Conservation (phyloP, 2,797 vertebrate species). For the Neosilurus hyrtlii region DNA sequence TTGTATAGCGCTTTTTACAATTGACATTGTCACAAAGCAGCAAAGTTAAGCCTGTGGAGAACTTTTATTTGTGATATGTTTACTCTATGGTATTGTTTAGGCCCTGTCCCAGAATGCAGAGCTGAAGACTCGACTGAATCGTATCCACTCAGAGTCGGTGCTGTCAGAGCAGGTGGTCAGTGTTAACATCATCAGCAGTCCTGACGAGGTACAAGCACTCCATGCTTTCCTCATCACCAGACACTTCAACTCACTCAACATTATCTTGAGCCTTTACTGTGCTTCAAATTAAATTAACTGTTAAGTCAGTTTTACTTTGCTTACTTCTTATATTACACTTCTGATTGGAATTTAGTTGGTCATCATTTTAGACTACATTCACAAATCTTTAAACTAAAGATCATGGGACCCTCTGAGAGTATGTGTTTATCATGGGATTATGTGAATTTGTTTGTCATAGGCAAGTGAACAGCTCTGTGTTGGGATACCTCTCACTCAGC, state of each 20-base stretch:
- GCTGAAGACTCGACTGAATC: slow-evolving; percentile 92
- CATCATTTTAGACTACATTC: background rate
- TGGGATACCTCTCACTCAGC: slow-evolving; percentile 91
- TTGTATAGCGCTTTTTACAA: too few relatives aligned
- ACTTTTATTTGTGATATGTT: background rate
- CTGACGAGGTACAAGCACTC: slow-evolving; percentile 83
- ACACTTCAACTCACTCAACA: slow-evolving; percentile 16
- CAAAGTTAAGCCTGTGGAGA: background rate
- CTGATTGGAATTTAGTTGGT: background rate
- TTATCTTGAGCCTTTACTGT: background rate
- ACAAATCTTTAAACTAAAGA: background rate
- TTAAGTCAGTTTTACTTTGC: background rate
- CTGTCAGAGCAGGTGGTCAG: slow-evolving; percentile 96
- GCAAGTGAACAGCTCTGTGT: slow-evolving; percentile 84
- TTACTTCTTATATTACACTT: background rate
- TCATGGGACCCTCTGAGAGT: background rate
- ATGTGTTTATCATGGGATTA: background rate
- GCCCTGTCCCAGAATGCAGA: slow-evolving; percentile 96
- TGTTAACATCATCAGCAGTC: slow-evolving; percentile 97
- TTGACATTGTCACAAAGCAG: too few relatives aligned
- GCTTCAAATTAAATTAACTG: background rate
- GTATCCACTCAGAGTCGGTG: slow-evolving; percentile 97
- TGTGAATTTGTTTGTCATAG: slow-evolving; percentile 70
- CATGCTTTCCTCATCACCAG: background rate
- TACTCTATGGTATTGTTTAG: slow-evolving; percentile 66